phyloP scores from a whole-genome alignment of 2,113 vertebrate genomes.

The Dicaeum eximium region DNA sequence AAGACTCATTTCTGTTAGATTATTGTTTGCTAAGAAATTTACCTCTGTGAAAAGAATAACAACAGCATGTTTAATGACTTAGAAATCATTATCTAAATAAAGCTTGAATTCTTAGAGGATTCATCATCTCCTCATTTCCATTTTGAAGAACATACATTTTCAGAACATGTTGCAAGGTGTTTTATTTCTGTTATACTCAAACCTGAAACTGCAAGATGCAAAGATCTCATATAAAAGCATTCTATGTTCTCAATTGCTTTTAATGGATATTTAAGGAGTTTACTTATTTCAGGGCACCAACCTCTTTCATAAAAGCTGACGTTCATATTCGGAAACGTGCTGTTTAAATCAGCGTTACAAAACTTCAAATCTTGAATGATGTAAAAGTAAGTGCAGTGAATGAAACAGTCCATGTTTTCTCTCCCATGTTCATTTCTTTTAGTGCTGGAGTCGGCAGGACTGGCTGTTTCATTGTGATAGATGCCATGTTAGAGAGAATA shows the following conservation, averaged over 20 bases:
- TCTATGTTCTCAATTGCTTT: not conserved
- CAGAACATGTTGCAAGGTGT: not conserved
- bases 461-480: slow-evolving; percentile 98
- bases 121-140: not conserved
- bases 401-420: not conserved
- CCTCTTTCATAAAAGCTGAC: not conserved
- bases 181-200: not conserved
- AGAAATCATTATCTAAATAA: not conserved
- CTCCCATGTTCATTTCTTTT: slow-evolving; percentile 11
- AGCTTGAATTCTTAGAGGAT: not conserved
- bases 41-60: not conserved
- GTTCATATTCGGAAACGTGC: not conserved
- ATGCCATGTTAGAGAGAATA: slow-evolving; percentile 98
- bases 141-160: not conserved
- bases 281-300: not conserved
- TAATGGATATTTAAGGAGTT: not conserved
- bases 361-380: not conserved
- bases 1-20: not conserved
- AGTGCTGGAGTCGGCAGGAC: slow-evolving; percentile 97
- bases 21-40: not conserved
- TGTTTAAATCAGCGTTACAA: not conserved
- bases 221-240: not conserved
- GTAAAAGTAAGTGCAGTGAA: not conserved
- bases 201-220: not conserved
- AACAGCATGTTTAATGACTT: not conserved